Percentiles rank a stretch among this genome's conserved stretches.
Evolutionary conservation across 1,140 invertebrate species (phyloP).

Genomic region (Himalopsyche phryganea): DNA sequence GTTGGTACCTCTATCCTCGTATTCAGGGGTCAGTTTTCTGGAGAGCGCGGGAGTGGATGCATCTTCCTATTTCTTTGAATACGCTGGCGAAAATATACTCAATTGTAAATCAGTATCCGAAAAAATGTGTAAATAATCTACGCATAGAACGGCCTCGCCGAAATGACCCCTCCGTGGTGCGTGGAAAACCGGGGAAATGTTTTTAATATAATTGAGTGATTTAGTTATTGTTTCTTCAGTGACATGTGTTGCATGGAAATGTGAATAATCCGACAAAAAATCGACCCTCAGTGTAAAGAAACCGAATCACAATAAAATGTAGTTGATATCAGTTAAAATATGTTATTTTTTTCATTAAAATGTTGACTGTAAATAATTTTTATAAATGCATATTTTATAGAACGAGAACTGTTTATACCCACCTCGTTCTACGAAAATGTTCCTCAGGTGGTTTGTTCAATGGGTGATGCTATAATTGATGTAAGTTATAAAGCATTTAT

Average conservation of each 20-base stretch:
- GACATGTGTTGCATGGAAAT: constrained; percentile 22
- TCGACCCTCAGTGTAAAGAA: neutral
- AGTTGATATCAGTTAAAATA: neutral
- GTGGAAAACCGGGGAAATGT: neutral
- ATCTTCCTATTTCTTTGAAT: neutral
- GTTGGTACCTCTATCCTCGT: constrained; percentile 10
- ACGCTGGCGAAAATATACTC: neutral
- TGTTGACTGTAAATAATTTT: too few relatives aligned
- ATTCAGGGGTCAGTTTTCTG: constrained; percentile 29
- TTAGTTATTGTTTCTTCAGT: constrained; percentile 8
- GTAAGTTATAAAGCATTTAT: constrained; percentile 12
- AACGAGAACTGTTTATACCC: constrained; percentile 11
- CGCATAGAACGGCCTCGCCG: neutral
- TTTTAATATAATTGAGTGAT: constrained; percentile 3
- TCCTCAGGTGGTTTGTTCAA: constrained; percentile 31
- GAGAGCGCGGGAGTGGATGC: neutral
- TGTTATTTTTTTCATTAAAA: neutral
- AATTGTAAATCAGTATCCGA: neutral
- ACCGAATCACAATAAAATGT: neutral
- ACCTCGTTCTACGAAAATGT: constrained; percentile 14
- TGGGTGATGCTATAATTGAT: constrained; percentile 21
- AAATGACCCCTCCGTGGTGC: too few relatives aligned
- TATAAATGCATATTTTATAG: too few relatives aligned
- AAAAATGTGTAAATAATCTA: neutral
- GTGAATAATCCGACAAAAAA: constrained; percentile 5